phyloP scores from a whole-genome alignment of 2,797 vertebrate species.

The Strix occidentalis region DNA sequence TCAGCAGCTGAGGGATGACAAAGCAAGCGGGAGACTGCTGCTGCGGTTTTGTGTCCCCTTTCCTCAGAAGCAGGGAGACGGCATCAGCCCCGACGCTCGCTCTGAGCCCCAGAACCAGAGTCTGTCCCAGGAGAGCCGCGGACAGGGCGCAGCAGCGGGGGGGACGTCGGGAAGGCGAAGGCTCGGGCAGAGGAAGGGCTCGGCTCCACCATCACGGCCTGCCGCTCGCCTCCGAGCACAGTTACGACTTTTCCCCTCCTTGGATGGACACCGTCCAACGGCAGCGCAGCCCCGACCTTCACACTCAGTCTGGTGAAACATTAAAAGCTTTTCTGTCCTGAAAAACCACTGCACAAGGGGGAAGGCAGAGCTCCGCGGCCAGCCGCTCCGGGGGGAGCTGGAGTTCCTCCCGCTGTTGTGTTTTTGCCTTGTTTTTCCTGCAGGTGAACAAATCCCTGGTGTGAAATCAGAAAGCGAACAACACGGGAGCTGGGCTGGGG shows the following conservation, averaged over 20 bases:
- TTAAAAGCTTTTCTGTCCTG: not conserved
- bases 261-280: not conserved
- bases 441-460: not conserved
- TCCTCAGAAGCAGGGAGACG: not conserved
- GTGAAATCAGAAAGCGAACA: not conserved
- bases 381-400: not conserved
- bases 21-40: accelerated
- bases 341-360: not conserved
- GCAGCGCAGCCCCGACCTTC: constrained; percentile 6
- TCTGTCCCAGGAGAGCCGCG: not conserved
- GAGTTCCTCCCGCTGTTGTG: not conserved
- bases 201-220: accelerated
- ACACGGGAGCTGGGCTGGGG: not conserved
- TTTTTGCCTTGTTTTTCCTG: not conserved
- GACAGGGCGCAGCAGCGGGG: accelerated
- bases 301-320: not conserved
- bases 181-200: not conserved
- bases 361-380: not conserved
- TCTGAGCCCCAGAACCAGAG: accelerated
- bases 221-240: not conserved
- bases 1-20: accelerated
- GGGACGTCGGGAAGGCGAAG: accelerated
- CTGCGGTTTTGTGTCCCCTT: not conserved
- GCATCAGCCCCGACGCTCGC: accelerated
- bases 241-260: not conserved